Evolutionary conservation across 1,140 invertebrate species (phyloP).

Genomic region (Nasonia giraulti): DNA sequence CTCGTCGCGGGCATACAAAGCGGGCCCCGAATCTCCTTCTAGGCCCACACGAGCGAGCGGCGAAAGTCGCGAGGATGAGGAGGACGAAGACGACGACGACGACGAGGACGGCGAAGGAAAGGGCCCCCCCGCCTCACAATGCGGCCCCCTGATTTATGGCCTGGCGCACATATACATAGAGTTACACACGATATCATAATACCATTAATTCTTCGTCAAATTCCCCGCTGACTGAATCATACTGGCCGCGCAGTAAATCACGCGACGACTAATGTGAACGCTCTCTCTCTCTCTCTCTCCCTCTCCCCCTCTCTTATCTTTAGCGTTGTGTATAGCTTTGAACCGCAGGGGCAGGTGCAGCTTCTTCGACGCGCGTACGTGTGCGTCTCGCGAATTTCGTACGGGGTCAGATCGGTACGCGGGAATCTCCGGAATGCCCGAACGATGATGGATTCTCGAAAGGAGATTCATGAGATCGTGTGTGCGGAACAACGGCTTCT

Average conservation of each 20-base stretch:
- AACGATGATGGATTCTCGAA: conserved; percentile 45
- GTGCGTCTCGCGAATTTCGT: conserved; percentile 38
- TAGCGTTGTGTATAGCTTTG: conserved; percentile 36
- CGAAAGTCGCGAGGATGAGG: conserved; percentile 4
- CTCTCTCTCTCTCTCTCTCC: conserved; percentile 66
- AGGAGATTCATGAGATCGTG: neutral
- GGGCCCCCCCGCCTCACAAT: conserved; percentile 67
- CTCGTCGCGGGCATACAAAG: neutral
- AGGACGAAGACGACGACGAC: neutral
- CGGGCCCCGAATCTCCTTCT: neutral
- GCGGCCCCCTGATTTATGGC: conserved; percentile 72
- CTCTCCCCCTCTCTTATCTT: conserved; percentile 40
- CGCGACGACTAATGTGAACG: conserved; percentile 72
- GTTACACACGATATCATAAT: conserved; percentile 76
- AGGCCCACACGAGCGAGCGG: neutral
- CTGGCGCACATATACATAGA: conserved; percentile 71
- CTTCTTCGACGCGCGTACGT: conserved; percentile 57
- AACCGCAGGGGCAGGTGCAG: conserved; percentile 69
- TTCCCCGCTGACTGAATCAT: conserved; percentile 75
- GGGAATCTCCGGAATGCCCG: conserved; percentile 26
- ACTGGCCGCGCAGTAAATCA: conserved; percentile 73
- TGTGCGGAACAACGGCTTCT: neutral
- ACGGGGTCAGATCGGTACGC: neutral
- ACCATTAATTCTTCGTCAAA: conserved; percentile 76
- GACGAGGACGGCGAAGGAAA: conserved; percentile 29